Conservation (phyloP, 2,888 invertebrate species). For the Caenorhabditis zanzibari region DNA sequence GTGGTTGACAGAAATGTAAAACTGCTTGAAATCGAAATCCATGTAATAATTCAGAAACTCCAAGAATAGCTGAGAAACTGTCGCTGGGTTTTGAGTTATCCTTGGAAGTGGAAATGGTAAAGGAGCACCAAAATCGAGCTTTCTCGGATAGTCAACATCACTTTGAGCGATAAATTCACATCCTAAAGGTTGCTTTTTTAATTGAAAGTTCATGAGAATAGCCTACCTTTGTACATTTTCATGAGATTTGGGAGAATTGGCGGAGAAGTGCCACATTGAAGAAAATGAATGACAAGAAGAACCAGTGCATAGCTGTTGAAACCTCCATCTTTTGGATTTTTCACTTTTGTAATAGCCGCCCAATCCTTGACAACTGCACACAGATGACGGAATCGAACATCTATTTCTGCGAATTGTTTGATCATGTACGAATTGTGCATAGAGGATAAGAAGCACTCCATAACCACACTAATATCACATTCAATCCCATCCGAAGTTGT, state of each 20-base stretch:
- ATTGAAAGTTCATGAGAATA: not conserved
- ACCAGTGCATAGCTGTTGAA: conserved; percentile 81
- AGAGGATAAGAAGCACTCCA: conserved; percentile 67
- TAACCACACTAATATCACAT: conserved; percentile 67
- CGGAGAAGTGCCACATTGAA: conserved; percentile 79
- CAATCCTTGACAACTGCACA: conserved; percentile 71
- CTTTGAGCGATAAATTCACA: conserved; percentile 53
- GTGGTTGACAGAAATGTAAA: conserved; percentile 73
- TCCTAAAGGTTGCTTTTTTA: too few species aligned
- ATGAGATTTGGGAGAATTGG: conserved; percentile 82
- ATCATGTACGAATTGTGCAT: conserved; percentile 72
- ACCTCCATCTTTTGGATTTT: conserved; percentile 67
- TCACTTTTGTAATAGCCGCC: conserved; percentile 65
- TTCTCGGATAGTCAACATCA: conserved; percentile 49
- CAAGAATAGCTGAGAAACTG: conserved; percentile 76
- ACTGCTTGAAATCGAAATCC: conserved; percentile 73
- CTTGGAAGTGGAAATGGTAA: conserved; percentile 62
- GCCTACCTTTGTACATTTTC: conserved; percentile 52
- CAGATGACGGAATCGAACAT: conserved; percentile 45
- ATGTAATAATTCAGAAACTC: conserved; percentile 80
- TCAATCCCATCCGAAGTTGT: conserved; percentile 61
- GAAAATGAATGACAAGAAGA: conserved; percentile 81
- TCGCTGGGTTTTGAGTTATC: conserved; percentile 60
- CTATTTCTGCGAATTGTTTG: conserved; percentile 54
- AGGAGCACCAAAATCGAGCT: conserved; percentile 62